A percentile compares a stretch with the other conserved stretches of the same genome.
phyloP scores from a whole-genome alignment of 1,140 invertebrate species.

The Ceratosolen solmsi region DNA sequence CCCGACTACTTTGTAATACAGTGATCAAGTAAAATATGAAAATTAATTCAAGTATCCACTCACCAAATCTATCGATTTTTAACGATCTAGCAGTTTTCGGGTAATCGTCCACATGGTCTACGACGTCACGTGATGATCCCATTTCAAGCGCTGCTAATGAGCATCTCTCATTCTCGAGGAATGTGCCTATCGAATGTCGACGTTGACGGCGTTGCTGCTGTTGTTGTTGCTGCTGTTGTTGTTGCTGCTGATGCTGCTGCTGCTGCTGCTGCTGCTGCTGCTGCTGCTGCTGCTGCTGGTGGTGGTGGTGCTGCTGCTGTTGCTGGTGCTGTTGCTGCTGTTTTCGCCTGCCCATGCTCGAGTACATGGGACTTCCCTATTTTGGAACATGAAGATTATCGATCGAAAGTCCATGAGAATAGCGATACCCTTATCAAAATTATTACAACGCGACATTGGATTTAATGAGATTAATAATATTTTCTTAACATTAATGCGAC shows the following conservation, averaged over 20 bases:
- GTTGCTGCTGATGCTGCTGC: background rate
- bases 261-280: too few species aligned
- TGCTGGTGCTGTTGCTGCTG: background rate
- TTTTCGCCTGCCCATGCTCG: constrained; percentile 34
- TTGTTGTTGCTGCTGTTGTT: constrained; percentile 13
- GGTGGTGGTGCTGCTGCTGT: too few species aligned
- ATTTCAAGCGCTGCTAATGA: background rate
- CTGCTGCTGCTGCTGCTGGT: too few species aligned
- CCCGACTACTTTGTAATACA: too few species aligned
- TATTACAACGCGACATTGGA: too few species aligned
- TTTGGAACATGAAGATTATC: background rate
- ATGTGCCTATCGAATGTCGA: constrained; percentile 44
- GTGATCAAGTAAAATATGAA: background rate
- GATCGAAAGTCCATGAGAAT: too few species aligned
- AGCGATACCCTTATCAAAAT: too few species aligned
- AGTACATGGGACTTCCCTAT: constrained; percentile 29
- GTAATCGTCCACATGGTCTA: constrained; percentile 1
- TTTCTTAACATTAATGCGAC: too few species aligned
- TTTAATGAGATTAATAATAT: too few species aligned
- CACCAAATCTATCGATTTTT: constrained; percentile 28
- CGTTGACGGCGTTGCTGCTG: background rate
- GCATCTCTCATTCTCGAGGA: constrained; percentile 30
- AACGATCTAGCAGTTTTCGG: background rate
- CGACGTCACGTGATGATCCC: background rate
- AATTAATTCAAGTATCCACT: background rate